Evolutionary conservation across 2,113 vertebrate species (phyloP).

Genomic region (Corythoichthys intestinalis): DNA sequence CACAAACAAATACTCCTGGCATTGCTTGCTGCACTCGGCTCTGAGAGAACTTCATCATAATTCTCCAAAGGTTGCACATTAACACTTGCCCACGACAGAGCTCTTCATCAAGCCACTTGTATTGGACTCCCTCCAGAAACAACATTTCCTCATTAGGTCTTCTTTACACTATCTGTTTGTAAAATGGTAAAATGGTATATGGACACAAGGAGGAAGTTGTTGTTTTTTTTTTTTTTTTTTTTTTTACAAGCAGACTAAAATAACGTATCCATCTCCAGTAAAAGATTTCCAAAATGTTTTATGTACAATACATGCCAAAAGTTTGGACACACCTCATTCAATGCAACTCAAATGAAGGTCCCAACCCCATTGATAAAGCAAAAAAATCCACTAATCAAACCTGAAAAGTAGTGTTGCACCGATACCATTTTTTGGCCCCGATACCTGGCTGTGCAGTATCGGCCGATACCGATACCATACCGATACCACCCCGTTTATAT

Average conservation of each 20-base stretch:
- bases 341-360: too few relatives aligned
- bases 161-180: slow-evolving; percentile 4
- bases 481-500: too few relatives aligned
- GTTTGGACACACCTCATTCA: too few relatives aligned
- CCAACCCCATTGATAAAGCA: too few relatives aligned
- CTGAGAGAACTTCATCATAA: slow-evolving; percentile 57
- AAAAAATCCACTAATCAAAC: too few relatives aligned
- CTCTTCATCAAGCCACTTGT: slow-evolving; percentile 51
- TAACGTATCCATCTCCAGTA: not conserved
- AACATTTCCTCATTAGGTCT: slow-evolving; percentile 31
- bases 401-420: too few relatives aligned
- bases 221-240: not conserved
- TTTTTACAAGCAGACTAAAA: slow-evolving; percentile 5
- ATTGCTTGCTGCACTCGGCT: slow-evolving; percentile 31
- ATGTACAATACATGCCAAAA: too few relatives aligned
- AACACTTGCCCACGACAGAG: slow-evolving; percentile 45
- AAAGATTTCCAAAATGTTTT: not conserved
- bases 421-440: too few relatives aligned
- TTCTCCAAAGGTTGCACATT: slow-evolving; percentile 58
- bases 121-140: slow-evolving; percentile 53
- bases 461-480: too few relatives aligned
- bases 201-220: slow-evolving; percentile 12
- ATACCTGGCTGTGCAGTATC: too few relatives aligned
- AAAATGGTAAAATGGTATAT: slow-evolving; percentile 14
- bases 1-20: slow-evolving; percentile 49